phyloP scores from a whole-genome alignment of 2,888 invertebrate genomes.

The Temnothorax unifasciatus region DNA sequence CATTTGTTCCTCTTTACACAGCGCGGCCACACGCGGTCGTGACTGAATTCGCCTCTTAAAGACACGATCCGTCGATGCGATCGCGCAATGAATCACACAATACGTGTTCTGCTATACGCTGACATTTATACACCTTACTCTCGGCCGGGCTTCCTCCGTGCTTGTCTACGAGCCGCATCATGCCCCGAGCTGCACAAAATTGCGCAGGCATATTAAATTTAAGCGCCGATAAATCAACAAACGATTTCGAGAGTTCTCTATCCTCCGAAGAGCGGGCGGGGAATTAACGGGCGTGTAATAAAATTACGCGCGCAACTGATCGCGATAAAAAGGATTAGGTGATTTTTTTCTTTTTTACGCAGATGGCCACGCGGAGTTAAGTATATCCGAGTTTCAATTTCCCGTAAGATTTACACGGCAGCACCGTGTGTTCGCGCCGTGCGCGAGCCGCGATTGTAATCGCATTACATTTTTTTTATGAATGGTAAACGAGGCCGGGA shows the following conservation, averaged over 20 bases:
- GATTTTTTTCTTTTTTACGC: neutral
- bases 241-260: neutral
- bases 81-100: constrained; percentile 48
- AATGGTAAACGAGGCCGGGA: constrained; percentile 49
- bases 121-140: constrained; percentile 47
- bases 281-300: neutral
- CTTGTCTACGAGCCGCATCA: constrained; percentile 7
- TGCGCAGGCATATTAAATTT: constrained; percentile 13
- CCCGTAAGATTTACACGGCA: constrained; percentile 26
- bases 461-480: constrained; percentile 52
- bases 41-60: constrained; percentile 56
- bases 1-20: constrained; percentile 16
- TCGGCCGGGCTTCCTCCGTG: constrained; percentile 15
- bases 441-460: constrained; percentile 51
- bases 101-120: constrained; percentile 42
- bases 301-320: constrained; percentile 5
- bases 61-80: constrained; percentile 40
- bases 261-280: neutral
- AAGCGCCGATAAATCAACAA: constrained; percentile 14
- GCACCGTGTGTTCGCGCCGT: neutral
- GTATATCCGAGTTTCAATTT: constrained; percentile 22
- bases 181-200: neutral
- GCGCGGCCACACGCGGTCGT: neutral
- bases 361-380: neutral
- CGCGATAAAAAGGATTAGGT: neutral